Conservation (phyloP, 64 coral and sea anemone genomes). For the Stichodactyla mertensii region DNA sequence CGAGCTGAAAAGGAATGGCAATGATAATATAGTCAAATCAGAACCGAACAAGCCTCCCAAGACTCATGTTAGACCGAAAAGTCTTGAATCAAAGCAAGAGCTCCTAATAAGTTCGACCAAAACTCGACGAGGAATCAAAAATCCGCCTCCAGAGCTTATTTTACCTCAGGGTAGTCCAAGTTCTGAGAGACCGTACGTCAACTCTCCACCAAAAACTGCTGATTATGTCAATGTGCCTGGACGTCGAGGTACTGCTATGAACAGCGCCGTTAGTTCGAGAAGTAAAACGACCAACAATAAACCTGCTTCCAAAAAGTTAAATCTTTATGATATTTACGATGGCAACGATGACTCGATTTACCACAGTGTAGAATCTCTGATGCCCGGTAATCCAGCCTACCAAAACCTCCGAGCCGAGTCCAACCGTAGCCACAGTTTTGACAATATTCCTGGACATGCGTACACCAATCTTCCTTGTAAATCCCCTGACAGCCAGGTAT, state of each 20-base stretch:
- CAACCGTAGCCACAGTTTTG: slow-evolving; percentile 51
- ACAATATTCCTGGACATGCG: slow-evolving; percentile 52
- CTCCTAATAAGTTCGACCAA: neutral
- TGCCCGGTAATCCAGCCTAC: slow-evolving; percentile 56
- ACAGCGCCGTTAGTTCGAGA: slow-evolving; percentile 4
- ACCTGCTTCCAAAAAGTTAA: slow-evolving; percentile 6
- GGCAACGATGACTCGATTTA: slow-evolving; percentile 73
- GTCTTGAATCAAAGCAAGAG: slow-evolving; percentile 12
- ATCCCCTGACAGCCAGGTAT: neutral
- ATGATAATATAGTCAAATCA: neutral
- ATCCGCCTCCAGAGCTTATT: slow-evolving; percentile 37
- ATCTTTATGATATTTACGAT: slow-evolving; percentile 55
- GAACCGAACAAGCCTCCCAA: neutral
- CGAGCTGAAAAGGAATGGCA: neutral
- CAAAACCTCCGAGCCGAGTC: slow-evolving; percentile 34
- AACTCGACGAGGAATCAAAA: slow-evolving; percentile 37
- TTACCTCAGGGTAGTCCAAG: slow-evolving; percentile 9
- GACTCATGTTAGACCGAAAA: neutral
- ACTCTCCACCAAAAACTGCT: slow-evolving; percentile 44
- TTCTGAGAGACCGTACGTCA: slow-evolving; percentile 42
- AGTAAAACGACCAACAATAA: slow-evolving; percentile 16
- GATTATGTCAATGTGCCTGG: slow-evolving; percentile 55
- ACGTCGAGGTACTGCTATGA: neutral
- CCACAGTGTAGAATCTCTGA: slow-evolving; percentile 58
- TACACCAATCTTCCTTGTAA: slow-evolving; percentile 40